A percentile compares a stretch with the other conserved stretches of the same genome.
phyloP scores from a whole-genome alignment of 2,888 invertebrate genomes.

The Cetonia aurata region DNA sequence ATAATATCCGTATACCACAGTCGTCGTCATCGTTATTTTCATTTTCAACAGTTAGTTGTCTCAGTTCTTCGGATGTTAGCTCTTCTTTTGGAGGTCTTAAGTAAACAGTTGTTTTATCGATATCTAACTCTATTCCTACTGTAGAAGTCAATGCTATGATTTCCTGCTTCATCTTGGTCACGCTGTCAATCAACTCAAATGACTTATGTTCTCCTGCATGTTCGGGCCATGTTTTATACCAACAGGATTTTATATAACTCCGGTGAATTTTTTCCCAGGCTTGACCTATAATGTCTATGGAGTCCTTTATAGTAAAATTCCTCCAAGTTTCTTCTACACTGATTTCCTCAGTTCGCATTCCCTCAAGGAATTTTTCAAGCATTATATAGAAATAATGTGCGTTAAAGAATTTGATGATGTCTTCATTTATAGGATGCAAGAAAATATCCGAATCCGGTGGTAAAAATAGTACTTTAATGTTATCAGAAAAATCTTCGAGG shows the following conservation, averaged over 20 bases:
- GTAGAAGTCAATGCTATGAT: conserved; percentile 12
- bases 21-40: conserved; percentile 11
- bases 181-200: conserved; percentile 15
- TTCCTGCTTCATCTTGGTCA: conserved; percentile 17
- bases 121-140: background rate
- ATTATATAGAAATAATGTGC: conserved; percentile 31
- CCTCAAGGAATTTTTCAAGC: conserved; percentile 12
- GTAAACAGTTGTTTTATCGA: background rate
- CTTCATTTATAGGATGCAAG: conserved; percentile 19
- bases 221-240: conserved; percentile 29
- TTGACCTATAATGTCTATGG: conserved; percentile 26
- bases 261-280: conserved; percentile 23
- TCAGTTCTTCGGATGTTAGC: conserved; percentile 12
- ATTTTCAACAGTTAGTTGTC: conserved; percentile 1
- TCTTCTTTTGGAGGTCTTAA: conserved; percentile 14
- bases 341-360: background rate
- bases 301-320: conserved; percentile 14
- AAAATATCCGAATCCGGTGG: conserved; percentile 10
- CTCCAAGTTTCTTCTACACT: background rate
- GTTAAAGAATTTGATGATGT: conserved; percentile 7
- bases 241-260: conserved; percentile 18
- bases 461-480: conserved; percentile 28
- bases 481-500: conserved; percentile 35
- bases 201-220: conserved; percentile 21
- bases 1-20: conserved; percentile 7